Percentiles rank a stretch among this genome's conserved stretches.
Conservation (phyloP, 2,113 vertebrate species). For the Passer montanus region DNA sequence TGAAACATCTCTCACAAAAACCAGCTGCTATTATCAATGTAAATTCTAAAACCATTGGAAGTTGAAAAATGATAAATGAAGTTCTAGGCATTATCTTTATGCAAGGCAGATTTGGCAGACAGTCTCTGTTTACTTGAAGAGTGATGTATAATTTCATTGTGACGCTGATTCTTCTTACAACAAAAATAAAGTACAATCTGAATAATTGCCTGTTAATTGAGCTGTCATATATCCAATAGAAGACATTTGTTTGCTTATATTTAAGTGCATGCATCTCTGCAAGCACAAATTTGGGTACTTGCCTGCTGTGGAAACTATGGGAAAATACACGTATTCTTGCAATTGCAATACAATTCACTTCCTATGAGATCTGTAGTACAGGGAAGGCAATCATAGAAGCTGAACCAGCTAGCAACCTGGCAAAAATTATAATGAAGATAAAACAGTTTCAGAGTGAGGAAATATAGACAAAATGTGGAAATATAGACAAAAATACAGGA, state of each 20-base stretch:
- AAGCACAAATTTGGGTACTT: not conserved
- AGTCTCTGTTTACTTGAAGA: slow-evolving; percentile 4
- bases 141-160: not conserved
- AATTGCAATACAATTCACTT: not conserved
- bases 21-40: not conserved
- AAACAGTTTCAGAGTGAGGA: not conserved
- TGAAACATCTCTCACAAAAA: not conserved
- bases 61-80: not conserved
- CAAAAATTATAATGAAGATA: not conserved
- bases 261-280: not conserved
- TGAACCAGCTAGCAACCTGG: not conserved
- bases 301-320: not conserved
- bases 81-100: slow-evolving; percentile 2
- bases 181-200: slow-evolving; percentile 10
- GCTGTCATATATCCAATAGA: not conserved
- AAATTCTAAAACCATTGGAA: not conserved
- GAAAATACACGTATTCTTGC: not conserved
- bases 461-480: not conserved
- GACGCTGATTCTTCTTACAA: not conserved
- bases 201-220: slow-evolving; percentile 38
- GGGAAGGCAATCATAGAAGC: not conserved
- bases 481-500: not conserved
- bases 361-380: not conserved
- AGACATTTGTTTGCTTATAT: not conserved
- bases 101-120: slow-evolving; percentile 14